These are phyloP conservation scores for Stomatorhinus walkeri DNA, from an alignment of 2,797 vertebrate species.

Conservation along the genomic window DNA sequence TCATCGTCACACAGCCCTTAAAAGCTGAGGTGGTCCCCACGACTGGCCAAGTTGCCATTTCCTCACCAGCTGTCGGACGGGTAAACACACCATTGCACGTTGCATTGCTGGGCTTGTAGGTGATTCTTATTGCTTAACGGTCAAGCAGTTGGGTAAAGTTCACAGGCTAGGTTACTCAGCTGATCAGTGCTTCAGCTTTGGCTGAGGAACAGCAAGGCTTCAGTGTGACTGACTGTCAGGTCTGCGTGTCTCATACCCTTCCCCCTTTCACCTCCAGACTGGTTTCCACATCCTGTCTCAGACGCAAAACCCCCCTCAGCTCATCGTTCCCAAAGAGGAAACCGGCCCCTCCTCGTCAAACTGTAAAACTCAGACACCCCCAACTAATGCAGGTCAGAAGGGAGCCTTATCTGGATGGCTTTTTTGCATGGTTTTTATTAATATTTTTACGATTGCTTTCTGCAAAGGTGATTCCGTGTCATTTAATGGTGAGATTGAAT, in stretches of 20 bases:
- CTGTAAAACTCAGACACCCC: slow-evolving; percentile 58
- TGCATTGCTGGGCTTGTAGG: not conserved
- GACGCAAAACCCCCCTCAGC: slow-evolving; percentile 58
- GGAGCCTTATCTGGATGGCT: not conserved
- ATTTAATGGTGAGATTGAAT: not conserved
- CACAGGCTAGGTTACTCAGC: not conserved
- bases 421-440: not conserved
- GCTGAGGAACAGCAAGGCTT: too few species aligned
- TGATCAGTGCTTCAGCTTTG: not conserved
- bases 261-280: slow-evolving; percentile 44
- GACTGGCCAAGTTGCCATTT: slow-evolving; percentile 67
- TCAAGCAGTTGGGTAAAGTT: not conserved
- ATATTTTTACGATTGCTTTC: not conserved
- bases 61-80: slow-evolving; percentile 67
- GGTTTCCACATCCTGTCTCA: slow-evolving; percentile 70
- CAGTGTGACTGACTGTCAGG: slow-evolving; percentile 17
- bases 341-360: slow-evolving; percentile 52
- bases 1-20: slow-evolving; percentile 79
- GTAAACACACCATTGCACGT: slow-evolving; percentile 54
- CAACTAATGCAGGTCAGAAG: slow-evolving; percentile 65
- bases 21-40: slow-evolving; percentile 74
- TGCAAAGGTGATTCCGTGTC: not conserved
- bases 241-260: not conserved
- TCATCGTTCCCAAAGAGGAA: slow-evolving; percentile 73
- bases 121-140: not conserved